phyloP scores from a whole-genome alignment of 2,113 vertebrate genomes.

The Caloenas nicobarica region DNA sequence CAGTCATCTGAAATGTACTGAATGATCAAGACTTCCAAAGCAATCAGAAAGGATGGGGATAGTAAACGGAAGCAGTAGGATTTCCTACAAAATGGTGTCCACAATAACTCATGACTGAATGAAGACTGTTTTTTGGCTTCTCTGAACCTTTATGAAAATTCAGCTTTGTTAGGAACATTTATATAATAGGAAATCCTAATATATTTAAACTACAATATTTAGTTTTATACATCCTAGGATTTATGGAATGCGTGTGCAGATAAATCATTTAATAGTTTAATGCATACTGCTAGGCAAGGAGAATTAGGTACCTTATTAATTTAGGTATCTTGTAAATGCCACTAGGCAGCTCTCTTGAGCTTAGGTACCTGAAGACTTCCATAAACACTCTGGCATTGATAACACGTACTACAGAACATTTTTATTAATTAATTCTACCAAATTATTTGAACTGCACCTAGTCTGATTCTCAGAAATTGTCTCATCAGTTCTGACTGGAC shows the following conservation, averaged over 20 bases:
- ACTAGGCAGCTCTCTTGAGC: background rate
- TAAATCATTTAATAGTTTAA: background rate
- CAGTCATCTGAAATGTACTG: background rate
- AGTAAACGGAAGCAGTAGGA: background rate
- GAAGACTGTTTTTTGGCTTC: background rate
- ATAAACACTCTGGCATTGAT: background rate
- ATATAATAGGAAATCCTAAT: background rate
- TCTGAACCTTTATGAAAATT: background rate
- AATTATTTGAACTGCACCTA: background rate
- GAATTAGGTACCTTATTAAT: background rate
- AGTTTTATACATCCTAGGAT: background rate
- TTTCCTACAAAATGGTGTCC: background rate
- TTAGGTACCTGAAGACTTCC: background rate
- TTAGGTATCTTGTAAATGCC: background rate
- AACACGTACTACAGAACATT: background rate
- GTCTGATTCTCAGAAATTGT: background rate
- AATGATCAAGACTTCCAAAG: background rate
- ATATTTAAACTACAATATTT: background rate
- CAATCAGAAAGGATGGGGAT: background rate
- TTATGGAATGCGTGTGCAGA: background rate
- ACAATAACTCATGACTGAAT: background rate
- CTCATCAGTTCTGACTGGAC: background rate
- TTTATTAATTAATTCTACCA: background rate
- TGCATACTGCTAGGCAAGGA: background rate
- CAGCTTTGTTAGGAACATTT: background rate